Base-by-base conservation (phyloP, 2,113 vertebrate species). In the Tretioscincus oriximinensis region DNA sequence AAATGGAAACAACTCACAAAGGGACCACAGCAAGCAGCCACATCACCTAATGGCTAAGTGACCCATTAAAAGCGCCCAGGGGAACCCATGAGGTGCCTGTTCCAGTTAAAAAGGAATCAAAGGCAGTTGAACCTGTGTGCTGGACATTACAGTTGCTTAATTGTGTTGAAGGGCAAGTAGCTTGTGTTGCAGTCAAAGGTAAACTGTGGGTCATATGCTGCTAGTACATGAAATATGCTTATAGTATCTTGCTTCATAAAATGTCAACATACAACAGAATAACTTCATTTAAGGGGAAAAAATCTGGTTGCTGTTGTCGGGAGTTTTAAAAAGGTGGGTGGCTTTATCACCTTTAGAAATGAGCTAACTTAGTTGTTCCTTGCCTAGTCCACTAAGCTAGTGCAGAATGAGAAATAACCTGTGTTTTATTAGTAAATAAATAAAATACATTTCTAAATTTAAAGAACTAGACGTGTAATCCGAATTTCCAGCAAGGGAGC, bases 101-200 rank as follows among this genome's bases (percentile, higher is more conserved):
- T 93, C 88, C 71, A 86, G 81, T 87, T 7, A 80, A 85, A 76
- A 90, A 72, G 21, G 88, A 92, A 91, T 80, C 1, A 89, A 90
- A 90, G 54, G 14, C 11, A 74, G 75, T 89, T 87, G 79, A 84
- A 86, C 79, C 66, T 87, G 73, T 9, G 21, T 1, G 35, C 76
- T 78, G 76, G 64, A 6, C 0, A 22, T 84, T 73, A 58, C 9
- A 68, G 41, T 61, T 71, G 79, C 67, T 61, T 54, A 87, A 78
- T 0, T 81, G 74, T 35, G 29, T 51, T 21, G 73, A 79, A 29
- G 0, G 54, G 71, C 80, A 86, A 81, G 63, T 78, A 21, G 66
- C n/a, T 86, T 85, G 61, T 51, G n/a, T 79, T 58, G 28, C 1
- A 80, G 73, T 0, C 9, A 64, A 12, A 81, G 76, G 82, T 60